phyloP scores from a whole-genome alignment of 2,797 vertebrate species.

The Cossypha dichroa region DNA sequence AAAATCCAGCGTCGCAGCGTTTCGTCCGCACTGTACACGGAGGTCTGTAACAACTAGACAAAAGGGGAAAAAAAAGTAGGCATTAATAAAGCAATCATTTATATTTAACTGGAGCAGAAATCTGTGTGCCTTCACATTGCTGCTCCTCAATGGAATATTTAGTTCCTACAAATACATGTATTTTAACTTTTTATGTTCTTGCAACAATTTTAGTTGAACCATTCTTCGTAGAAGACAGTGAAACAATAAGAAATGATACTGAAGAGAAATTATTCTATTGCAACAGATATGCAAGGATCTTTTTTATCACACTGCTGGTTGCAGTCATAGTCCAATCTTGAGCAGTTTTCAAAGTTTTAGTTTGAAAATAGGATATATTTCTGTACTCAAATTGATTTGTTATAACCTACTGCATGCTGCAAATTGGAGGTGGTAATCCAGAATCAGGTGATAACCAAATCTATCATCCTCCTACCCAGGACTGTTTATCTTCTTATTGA shows the following conservation, averaged over 20 bases:
- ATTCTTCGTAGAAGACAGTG: neutral
- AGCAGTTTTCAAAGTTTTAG: neutral
- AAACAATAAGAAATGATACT: neutral
- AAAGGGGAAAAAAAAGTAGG: neutral
- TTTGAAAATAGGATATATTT: neutral
- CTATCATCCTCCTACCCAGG: neutral
- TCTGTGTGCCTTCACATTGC: neutral
- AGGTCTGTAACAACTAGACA: constrained; percentile 87
- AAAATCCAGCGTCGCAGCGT: constrained; percentile 86
- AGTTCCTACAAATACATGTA: neutral
- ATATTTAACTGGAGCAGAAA: neutral
- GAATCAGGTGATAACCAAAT: neutral
- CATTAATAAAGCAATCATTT: neutral
- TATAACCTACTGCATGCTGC: neutral
- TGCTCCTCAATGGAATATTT: neutral
- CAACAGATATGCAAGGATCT: neutral
- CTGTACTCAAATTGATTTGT: neutral
- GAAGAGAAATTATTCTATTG: neutral
- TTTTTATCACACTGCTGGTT: neutral
- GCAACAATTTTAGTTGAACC: neutral
- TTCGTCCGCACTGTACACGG: constrained; percentile 85
- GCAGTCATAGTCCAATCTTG: accelerated
- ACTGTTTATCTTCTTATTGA: neutral
- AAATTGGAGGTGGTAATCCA: neutral
- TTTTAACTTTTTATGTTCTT: neutral